phyloP scores from a whole-genome alignment of 92 coral and sea anemone genomes.

The Blastomussa wellsi region DNA sequence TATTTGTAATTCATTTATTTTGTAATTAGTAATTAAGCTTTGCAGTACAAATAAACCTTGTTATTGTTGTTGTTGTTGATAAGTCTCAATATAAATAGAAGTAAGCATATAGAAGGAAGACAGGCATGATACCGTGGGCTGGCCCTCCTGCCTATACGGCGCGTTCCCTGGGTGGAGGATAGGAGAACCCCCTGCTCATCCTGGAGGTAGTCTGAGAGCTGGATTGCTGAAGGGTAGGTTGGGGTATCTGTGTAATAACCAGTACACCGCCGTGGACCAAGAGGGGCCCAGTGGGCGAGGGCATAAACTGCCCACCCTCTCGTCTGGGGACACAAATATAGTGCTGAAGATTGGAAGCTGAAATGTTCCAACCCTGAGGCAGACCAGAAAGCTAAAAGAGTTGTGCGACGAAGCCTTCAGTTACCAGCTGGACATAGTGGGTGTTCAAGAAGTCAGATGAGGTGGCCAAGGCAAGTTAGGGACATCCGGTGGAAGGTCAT shows the following conservation, averaged over 20 bases:
- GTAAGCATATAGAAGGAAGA: too few relatives aligned
- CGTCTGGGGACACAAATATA: not conserved
- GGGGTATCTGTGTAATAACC: not conserved
- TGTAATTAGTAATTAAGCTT: too few relatives aligned
- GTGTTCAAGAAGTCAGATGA: not conserved
- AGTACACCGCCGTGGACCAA: not conserved
- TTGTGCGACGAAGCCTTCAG: too few relatives aligned
- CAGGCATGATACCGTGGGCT: slow-evolving; percentile 15
- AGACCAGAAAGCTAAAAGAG: too few relatives aligned
- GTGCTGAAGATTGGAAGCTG: slow-evolving; percentile 9
- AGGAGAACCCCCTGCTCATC: slow-evolving; percentile 1
- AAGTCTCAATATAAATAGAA: too few relatives aligned
- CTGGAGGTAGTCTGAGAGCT: slow-evolving; percentile 4
- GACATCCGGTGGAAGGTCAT: not conserved
- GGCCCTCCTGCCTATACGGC: slow-evolving; percentile 10
- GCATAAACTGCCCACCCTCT: slow-evolving; percentile 9
- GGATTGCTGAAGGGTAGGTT: not conserved
- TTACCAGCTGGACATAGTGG: too few relatives aligned
- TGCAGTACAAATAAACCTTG: too few relatives aligned
- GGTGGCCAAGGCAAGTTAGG: not conserved
- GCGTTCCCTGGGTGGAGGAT: not conserved
- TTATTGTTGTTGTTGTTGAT: too few relatives aligned
- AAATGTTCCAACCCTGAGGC: too few relatives aligned
- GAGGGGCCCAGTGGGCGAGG: slow-evolving; percentile 16
- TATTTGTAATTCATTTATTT: too few relatives aligned